phyloP scores from a whole-genome alignment of 2,113 vertebrate genomes.

The Phrynosoma blainvillii region DNA sequence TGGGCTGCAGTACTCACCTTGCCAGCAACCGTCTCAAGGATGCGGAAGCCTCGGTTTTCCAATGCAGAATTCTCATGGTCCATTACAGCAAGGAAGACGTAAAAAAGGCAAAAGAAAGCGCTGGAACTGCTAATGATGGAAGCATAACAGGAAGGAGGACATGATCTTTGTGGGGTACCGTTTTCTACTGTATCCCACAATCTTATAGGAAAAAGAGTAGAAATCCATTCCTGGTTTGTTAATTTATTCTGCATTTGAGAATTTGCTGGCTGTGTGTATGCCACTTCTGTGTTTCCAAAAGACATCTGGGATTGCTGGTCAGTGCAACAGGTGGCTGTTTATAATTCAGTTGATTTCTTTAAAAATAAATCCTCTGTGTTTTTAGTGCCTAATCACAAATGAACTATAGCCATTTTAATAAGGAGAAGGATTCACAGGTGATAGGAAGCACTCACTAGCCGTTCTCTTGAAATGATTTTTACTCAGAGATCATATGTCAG shows the following conservation, averaged over 20 bases:
- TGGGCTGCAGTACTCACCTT: rapidly evolving
- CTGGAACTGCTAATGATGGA: not conserved
- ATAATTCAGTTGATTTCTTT: not conserved
- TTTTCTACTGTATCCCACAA: too few species aligned
- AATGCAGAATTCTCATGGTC: rapidly evolving
- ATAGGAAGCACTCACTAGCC: not conserved
- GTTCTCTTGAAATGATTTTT: not conserved
- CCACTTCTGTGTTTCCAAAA: not conserved
- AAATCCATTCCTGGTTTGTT: not conserved
- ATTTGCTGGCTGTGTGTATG: not conserved
- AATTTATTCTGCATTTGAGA: not conserved
- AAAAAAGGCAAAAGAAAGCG: not conserved
- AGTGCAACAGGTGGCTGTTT: not conserved
- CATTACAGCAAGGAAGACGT: rapidly evolving
- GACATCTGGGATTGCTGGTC: too few species aligned
- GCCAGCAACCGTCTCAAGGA: rapidly evolving
- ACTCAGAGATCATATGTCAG: not conserved
- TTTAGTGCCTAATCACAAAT: not conserved
- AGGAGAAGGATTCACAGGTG: not conserved
- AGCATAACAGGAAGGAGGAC: not conserved
- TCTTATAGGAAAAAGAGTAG: not conserved
- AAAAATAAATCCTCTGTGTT: not conserved
- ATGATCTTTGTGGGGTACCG: not conserved
- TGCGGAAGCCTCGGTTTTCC: not conserved
- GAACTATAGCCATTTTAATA: not conserved